phyloP scores from a whole-genome alignment of 2,797 vertebrate genomes.

The Gastrophryne carolinensis region DNA sequence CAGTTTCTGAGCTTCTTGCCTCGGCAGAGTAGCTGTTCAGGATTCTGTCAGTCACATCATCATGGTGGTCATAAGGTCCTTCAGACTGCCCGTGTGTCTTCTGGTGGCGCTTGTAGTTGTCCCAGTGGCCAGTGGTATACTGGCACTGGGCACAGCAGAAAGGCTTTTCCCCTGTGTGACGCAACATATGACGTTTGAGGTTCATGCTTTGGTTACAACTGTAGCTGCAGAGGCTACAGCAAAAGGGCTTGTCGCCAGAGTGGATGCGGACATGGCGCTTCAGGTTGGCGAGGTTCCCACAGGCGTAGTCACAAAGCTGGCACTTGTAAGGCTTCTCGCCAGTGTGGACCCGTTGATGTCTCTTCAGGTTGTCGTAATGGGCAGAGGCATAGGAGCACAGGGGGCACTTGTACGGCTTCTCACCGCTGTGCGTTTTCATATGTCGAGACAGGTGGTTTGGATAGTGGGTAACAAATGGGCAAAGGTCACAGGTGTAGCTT shows the following conservation, averaged over 20 bases:
- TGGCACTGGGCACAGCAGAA: conserved; percentile 83
- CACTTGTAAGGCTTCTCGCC: conserved; percentile 96
- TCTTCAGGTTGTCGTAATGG: conserved; percentile 93
- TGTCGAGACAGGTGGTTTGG: conserved; percentile 92
- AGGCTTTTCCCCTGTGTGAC: conserved; percentile 92
- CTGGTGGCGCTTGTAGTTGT: conserved; percentile 98
- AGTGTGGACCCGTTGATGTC: conserved; percentile 89
- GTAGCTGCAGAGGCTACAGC: conserved; percentile 89
- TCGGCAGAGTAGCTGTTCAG: neutral
- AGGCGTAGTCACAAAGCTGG: conserved; percentile 87
- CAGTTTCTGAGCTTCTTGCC: neutral
- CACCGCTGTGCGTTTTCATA: conserved; percentile 90
- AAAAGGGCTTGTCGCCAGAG: conserved; percentile 94
- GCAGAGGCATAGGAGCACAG: conserved; percentile 89
- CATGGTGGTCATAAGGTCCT: conserved; percentile 74
- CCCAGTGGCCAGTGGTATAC: conserved; percentile 96
- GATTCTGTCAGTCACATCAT: neutral
- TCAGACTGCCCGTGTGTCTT: conserved; percentile 85
- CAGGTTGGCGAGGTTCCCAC: conserved; percentile 93
- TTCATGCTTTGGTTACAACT: conserved; percentile 99
- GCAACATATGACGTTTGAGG: conserved; percentile 94
- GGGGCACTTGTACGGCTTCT: conserved; percentile 88
- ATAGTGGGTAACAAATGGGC: conserved; percentile 87
- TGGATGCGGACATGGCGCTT: conserved; percentile 94
- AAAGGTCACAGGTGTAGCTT: conserved; percentile 82